Conservation (phyloP, 2,888 invertebrate genomes). For the Spodoptera exigua region DNA sequence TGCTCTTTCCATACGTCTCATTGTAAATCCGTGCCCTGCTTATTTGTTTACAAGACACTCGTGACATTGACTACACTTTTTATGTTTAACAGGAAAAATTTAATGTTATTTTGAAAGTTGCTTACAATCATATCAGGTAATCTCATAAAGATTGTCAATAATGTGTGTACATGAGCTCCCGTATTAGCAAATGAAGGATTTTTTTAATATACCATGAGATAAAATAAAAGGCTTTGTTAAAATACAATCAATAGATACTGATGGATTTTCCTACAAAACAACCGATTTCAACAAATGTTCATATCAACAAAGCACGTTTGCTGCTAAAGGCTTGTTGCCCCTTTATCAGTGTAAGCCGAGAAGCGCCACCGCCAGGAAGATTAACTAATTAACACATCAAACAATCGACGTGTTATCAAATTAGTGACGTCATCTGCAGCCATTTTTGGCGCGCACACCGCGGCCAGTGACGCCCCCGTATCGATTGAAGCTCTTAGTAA, state of each 20-base stretch:
- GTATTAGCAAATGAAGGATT: neutral
- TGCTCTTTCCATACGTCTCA: conserved; percentile 38
- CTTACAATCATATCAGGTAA: no score
- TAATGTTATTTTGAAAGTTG: no score
- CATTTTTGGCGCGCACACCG: conserved; percentile 57
- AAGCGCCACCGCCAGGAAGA: conserved; percentile 57
- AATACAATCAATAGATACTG: neutral
- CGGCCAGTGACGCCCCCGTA: conserved; percentile 56
- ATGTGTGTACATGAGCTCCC: neutral
- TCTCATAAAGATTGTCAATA: neutral
- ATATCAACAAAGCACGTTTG: conserved; percentile 25
- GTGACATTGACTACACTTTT: conserved; percentile 9
- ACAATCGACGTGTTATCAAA: conserved; percentile 63
- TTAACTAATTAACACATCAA: conserved; percentile 65
- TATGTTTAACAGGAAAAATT: no score
- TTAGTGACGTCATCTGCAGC: conserved; percentile 55
- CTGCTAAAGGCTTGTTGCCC: conserved; percentile 12
- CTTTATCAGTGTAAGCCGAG: conserved; percentile 48
- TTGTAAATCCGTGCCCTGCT: conserved; percentile 24
- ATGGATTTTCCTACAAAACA: conserved; percentile 7
- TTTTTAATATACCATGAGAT: no score
- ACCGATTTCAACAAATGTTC: conserved; percentile 10
- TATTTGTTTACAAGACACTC: conserved; percentile 22
- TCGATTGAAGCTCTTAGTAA: conserved; percentile 73
- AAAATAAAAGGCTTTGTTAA: no score